phyloP scores from a whole-genome alignment of 2,113 vertebrate species.

The Microcebus murinus region DNA sequence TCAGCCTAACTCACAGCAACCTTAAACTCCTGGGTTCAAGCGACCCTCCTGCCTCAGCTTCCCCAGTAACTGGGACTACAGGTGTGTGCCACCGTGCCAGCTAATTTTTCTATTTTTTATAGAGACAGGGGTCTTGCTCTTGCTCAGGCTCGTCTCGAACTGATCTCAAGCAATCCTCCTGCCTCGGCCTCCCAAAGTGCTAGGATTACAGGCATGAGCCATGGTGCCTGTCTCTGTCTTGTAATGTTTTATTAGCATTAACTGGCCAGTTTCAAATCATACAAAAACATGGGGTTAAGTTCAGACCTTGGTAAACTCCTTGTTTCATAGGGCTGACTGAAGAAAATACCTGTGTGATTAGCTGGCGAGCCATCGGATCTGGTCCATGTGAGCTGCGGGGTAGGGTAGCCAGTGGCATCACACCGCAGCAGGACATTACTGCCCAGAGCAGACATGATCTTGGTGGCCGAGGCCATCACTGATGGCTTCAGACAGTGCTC shows the following conservation, averaged over 20 bases:
- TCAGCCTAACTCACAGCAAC: no score
- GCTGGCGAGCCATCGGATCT: slow-evolving; percentile 86
- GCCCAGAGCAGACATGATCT: slow-evolving; percentile 93
- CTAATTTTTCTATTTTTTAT: no score
- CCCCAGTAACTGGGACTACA: no score
- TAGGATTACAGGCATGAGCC: no score
- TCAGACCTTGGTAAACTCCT: background rate
- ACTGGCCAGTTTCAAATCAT: background rate
- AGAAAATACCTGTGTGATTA: slow-evolving; percentile 92
- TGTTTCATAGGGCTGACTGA: background rate
- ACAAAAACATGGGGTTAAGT: background rate
- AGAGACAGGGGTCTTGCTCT: no score
- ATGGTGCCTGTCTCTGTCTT: no score
- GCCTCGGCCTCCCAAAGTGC: no score
- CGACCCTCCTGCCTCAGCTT: no score
- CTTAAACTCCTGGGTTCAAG: no score
- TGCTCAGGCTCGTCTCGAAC: no score
- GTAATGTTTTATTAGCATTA: background rate
- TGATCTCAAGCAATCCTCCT: no score
- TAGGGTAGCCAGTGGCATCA: slow-evolving; percentile 93
- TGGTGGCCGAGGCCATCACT: slow-evolving; percentile 96
- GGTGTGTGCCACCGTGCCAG: no score
- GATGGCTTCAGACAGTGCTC: slow-evolving; percentile 94
- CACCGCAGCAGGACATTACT: slow-evolving; percentile 97
- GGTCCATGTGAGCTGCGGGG: slow-evolving; percentile 92